These are phyloP conservation scores for Ormyrus rosae DNA, from an alignment of 2,888 invertebrate genomes.

Conservation along the genomic window DNA sequence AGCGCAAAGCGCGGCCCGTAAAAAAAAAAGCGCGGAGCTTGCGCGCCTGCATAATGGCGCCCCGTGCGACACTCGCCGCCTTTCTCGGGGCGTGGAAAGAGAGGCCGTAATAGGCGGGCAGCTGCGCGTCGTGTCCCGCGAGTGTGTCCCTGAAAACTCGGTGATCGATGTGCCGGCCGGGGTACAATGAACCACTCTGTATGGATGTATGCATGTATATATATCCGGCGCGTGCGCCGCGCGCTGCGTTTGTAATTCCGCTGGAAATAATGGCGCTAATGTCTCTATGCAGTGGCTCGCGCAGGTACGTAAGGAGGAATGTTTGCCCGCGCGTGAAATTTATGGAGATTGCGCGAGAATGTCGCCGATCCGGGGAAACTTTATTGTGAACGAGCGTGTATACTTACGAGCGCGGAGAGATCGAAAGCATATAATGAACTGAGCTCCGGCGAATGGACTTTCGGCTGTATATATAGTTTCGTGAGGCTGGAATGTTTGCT, in stretches of 20 bases:
- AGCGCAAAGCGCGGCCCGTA: no score
- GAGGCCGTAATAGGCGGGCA: not conserved
- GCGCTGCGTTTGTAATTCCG: not conserved
- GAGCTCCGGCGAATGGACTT: no score
- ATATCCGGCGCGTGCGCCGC: not conserved
- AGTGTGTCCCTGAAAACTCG: slow-evolving; percentile 14
- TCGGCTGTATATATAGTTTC: no score
- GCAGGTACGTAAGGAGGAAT: not conserved
- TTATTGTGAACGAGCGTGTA: not conserved
- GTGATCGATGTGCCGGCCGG: slow-evolving; percentile 21
- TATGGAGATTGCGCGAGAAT: slow-evolving; percentile 38
- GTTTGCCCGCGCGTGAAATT: slow-evolving; percentile 44
- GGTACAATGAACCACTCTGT: slow-evolving; percentile 39
- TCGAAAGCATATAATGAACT: not conserved
- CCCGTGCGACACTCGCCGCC: not conserved
- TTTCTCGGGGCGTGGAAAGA: slow-evolving; percentile 14
- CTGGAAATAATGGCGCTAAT: slow-evolving; percentile 33
- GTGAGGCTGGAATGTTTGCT: no score
- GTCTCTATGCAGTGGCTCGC: slow-evolving; percentile 19
- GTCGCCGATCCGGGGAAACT: slow-evolving; percentile 2
- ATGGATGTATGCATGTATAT: not conserved
- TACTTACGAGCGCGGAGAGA: not conserved
- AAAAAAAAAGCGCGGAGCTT: no score
- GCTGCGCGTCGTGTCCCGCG: not conserved
- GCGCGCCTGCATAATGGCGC: no score